These are phyloP conservation scores for Rhingia campestris DNA, from an alignment of 2,888 invertebrate genomes.

Conservation along the genomic window DNA sequence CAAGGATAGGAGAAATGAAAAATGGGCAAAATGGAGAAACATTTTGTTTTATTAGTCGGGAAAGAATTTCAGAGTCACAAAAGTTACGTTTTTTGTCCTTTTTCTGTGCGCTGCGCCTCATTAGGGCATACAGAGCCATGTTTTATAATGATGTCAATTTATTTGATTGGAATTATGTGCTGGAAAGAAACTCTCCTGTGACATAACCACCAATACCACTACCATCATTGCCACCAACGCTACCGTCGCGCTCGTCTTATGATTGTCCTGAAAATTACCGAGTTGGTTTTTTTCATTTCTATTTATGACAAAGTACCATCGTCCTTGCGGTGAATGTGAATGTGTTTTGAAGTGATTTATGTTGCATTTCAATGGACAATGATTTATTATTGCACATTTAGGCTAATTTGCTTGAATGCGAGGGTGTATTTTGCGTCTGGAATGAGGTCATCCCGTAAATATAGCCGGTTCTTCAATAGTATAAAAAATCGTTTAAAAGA, in stretches of 20 bases:
- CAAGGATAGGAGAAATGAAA: background rate
- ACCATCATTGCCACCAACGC: background rate
- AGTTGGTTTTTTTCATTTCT: constrained; percentile 29
- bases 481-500: too few species aligned
- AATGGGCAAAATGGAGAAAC: constrained; percentile 18
- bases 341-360: constrained; percentile 59
- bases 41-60: constrained; percentile 57
- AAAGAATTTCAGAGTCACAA: constrained; percentile 58
- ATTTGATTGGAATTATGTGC: constrained; percentile 56
- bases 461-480: too few species aligned
- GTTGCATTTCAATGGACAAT: constrained; percentile 57
- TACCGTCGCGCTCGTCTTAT: background rate
- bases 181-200: constrained; percentile 6
- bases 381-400: constrained; percentile 52
- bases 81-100: constrained; percentile 15
- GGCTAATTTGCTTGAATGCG: constrained; percentile 35
- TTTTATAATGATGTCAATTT: constrained; percentile 69
- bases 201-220: background rate
- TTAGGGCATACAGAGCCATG: constrained; percentile 39
- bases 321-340: background rate
- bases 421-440: background rate
- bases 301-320: constrained; percentile 32
- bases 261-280: constrained; percentile 44
- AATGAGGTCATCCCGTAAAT: background rate
- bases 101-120: constrained; percentile 16